Conservation (phyloP, 1,140 invertebrate genomes). For the Microplitis demolitor region DNA sequence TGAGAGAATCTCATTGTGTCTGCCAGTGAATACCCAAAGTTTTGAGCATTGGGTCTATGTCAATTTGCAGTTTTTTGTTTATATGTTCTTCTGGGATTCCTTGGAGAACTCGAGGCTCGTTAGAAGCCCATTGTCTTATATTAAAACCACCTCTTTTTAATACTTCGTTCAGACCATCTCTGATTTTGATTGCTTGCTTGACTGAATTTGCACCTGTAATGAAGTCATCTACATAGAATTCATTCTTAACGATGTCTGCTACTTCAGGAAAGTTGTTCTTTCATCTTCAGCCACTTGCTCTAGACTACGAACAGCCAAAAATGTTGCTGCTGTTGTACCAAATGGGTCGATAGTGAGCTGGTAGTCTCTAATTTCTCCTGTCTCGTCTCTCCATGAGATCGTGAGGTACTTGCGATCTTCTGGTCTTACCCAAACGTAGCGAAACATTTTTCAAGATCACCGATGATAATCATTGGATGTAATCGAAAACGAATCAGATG, state of each 20-base stretch:
- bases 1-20: neutral
- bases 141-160: slow-evolving; percentile 22
- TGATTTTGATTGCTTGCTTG: neutral
- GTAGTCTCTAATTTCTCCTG: neutral
- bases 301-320: slow-evolving; percentile 39
- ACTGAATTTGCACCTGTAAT: neutral
- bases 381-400: slow-evolving; percentile 43
- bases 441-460: slow-evolving; percentile 55
- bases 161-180: neutral
- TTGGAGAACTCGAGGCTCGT: neutral
- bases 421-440: slow-evolving; percentile 37
- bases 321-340: slow-evolving; percentile 39
- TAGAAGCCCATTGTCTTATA: slow-evolving; percentile 16
- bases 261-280: slow-evolving; percentile 26
- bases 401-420: slow-evolving; percentile 42
- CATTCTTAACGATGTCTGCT: neutral
- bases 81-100: neutral
- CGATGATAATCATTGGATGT: slow-evolving; percentile 30
- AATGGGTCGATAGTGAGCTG: slow-evolving; percentile 32
- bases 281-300: slow-evolving; percentile 41
- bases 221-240: neutral
- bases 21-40: neutral
- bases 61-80: neutral
- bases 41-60: neutral
- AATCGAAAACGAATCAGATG: slow-evolving; percentile 36